A percentile compares a stretch with the other conserved stretches of the same genome.
Conservation (phyloP, 2,797 vertebrate genomes). For the Dipus sagitta region DNA sequence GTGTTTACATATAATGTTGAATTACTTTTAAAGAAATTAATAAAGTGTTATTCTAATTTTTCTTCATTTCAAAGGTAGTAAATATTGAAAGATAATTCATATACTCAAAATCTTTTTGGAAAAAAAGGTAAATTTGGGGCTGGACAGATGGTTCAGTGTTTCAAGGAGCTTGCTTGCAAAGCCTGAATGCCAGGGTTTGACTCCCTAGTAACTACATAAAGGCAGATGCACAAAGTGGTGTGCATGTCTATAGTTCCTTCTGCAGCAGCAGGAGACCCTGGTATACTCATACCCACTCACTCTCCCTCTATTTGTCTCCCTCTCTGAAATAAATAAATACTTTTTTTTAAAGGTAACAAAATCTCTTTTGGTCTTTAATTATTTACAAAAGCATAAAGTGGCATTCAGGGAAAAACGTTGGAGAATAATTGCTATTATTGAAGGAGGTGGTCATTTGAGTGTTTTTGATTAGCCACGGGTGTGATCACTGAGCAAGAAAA, state of each 20-base stretch:
- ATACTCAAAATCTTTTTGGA: background rate
- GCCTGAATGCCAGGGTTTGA: too few relatives aligned
- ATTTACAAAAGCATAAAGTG: conserved; percentile 15
- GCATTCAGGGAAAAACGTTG: conserved; percentile 23
- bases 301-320: too few relatives aligned
- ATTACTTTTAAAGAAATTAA: conserved; percentile 49
- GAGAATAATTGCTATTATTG: background rate
- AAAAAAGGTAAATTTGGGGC: too few relatives aligned
- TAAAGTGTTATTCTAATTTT: background rate
- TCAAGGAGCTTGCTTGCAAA: background rate
- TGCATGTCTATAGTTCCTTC: too few relatives aligned
- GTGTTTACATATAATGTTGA: background rate
- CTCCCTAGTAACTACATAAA: too few relatives aligned
- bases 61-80: conserved; percentile 15
- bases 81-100: conserved; percentile 7
- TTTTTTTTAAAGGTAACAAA: too few relatives aligned
- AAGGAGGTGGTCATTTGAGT: background rate
- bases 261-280: too few relatives aligned
- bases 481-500: background rate
- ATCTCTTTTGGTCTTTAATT: background rate
- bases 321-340: too few relatives aligned
- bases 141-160: too few relatives aligned
- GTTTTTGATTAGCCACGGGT: background rate
- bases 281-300: too few relatives aligned
- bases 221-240: too few relatives aligned